These are phyloP conservation scores for Epinotia nisella DNA, from an alignment of 2,888 invertebrate genomes.

Conservation along the genomic window DNA sequence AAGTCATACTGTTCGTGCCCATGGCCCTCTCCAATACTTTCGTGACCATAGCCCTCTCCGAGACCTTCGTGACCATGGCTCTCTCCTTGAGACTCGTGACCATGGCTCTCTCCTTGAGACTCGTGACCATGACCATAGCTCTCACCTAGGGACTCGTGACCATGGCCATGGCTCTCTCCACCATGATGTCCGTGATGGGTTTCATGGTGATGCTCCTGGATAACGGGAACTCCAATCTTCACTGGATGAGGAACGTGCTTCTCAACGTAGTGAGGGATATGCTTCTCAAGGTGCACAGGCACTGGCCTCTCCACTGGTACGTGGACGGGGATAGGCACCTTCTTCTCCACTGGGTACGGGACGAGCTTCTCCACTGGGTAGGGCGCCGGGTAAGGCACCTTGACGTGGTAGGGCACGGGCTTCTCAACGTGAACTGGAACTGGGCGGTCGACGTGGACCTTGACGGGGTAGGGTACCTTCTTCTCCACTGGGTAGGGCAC, in stretches of 20 bases:
- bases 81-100: conserved; percentile 53
- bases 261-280: conserved; percentile 87
- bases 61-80: conserved; percentile 42
- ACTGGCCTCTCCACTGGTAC: conserved; percentile 85
- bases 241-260: conserved; percentile 88
- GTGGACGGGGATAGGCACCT: conserved; percentile 87
- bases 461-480: conserved; percentile 88
- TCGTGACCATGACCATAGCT: conserved; percentile 44
- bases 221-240: conserved; percentile 88
- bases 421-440: conserved; percentile 91
- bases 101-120: conserved; percentile 56
- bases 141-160: conserved; percentile 47
- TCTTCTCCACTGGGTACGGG: conserved; percentile 87
- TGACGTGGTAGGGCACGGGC: conserved; percentile 90
- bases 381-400: conserved; percentile 89
- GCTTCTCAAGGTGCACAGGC: conserved; percentile 87
- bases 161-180: conserved; percentile 49
- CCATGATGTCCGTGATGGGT: conserved; percentile 51
- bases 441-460: conserved; percentile 87
- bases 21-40: conserved; percentile 48
- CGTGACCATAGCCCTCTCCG: conserved; percentile 51
- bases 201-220: conserved; percentile 69
- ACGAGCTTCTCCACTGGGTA: conserved; percentile 88
- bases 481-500: conserved; percentile 91
- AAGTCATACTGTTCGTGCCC: conserved; percentile 48